Evolutionary conservation across 2,113 vertebrate genomes (phyloP).

Genomic region (Esox niger): DNA sequence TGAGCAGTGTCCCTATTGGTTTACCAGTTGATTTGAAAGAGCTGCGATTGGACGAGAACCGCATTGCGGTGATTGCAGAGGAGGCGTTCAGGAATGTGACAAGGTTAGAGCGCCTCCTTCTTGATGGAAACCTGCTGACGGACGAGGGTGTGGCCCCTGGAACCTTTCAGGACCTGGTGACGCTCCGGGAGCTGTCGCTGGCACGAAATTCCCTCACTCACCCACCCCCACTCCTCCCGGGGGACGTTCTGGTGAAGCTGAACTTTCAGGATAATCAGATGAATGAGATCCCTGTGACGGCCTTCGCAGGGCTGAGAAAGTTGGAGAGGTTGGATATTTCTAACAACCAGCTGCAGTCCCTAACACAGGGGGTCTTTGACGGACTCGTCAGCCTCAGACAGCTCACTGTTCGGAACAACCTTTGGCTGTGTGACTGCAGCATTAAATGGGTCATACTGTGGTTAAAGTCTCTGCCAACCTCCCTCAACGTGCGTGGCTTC

Average conservation of each 20-base stretch:
- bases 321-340: conserved; percentile 90
- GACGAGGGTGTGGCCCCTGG: conserved; percentile 86
- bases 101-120: conserved; percentile 81
- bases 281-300: conserved; percentile 81
- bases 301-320: conserved; percentile 82
- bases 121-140: conserved; percentile 89
- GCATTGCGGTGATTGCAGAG: conserved; percentile 87
- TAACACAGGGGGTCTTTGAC: conserved; percentile 86
- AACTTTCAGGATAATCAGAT: conserved; percentile 94
- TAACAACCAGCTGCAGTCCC: conserved; percentile 84
- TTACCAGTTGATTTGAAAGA: conserved; percentile 85
- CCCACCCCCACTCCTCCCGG: conserved; percentile 83
- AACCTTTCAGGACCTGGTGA: conserved; percentile 83
- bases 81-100: conserved; percentile 88
- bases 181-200: conserved; percentile 87
- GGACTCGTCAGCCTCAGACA: conserved; percentile 83
- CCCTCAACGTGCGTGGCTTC: conserved; percentile 88
- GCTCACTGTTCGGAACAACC: conserved; percentile 91
- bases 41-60: conserved; percentile 86
- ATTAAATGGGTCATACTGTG: conserved; percentile 91
- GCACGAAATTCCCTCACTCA: conserved; percentile 85
- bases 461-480: conserved; percentile 84
- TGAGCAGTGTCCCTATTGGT: conserved; percentile 89
- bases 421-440: conserved; percentile 90
- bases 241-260: conserved; percentile 81